Base-by-base conservation (phyloP, 2,797 vertebrate species). In the Morelia viridis region DNA sequence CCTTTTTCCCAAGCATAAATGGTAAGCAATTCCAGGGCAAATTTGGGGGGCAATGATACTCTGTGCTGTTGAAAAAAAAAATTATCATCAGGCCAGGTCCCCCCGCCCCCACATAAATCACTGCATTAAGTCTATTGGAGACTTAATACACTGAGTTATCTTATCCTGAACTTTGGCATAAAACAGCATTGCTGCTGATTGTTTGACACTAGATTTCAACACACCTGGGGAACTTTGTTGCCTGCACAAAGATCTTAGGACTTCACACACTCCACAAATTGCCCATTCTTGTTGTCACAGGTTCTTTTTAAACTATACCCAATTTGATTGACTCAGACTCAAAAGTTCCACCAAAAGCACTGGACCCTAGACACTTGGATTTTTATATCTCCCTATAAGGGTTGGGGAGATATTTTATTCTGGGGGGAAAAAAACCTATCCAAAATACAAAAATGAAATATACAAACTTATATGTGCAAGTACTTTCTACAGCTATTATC, bases 11-110 rank as follows among this genome's bases (percentile, higher is more conserved):
- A 98, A 0, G 95, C 92, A 0, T 98, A 97, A 94, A 97, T 95
- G 31, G 96, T 96, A 91, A 98, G 95, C 92, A 98, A 95, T 90
- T 97, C 97, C 93, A 97, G 76, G 71, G 97, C 96, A 9, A 95
- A 97, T 89, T 97, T 97, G 3, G 85, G n/a, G 3, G 96, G 96
- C 4, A 96, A 90, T 11, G 5, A 4, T n/a, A 0, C 0, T 8
- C 35, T 24, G 1, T 60, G 13, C 95, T 96, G 56, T 85, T 89
- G 35, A 85, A 90, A 60, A 28, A 46, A 57, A 24, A 5, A 5
- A 0, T 0, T 4, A 11, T 2, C 19, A 41, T 80, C 3, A 80
- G 35, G 19, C 35, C 19, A 2, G 7, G 5, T 41, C 3, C 41
- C 41, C 41, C 41, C n/a, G n/a, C 41, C 41, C 41, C 41, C 41